Base-by-base conservation (phyloP, 2,113 vertebrate genomes). In the Sinocyclocheilus anshuiensis region DNA sequence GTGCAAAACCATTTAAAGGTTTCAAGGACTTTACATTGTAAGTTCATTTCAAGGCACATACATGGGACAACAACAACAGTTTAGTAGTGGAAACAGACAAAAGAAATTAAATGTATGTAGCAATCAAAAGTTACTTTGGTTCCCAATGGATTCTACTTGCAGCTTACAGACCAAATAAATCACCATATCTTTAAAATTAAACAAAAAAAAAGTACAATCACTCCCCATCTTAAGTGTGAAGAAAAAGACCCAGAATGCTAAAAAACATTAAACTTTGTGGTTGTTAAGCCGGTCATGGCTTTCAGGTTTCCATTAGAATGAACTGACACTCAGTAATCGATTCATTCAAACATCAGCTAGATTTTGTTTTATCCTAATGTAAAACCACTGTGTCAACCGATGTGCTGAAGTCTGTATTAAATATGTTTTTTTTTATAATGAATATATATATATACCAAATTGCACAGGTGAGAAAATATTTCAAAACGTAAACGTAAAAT, bases 11-110 rank as follows among this genome's bases (percentile, higher is more conserved):
- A 94, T 94, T 95, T 95, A 95, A 94, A 95, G 93, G 94, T 95
- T 94, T 95, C 91, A 94, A 95, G 93, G 93, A 95, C 94, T 94
- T 94, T 94, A 95, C 94, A 95, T 94, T 95, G 94, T 95, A 94
- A 94, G 92, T 95, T 95, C 89, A 95, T 94, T 94, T 95, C 94
- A 96, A 96, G 95, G 95, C 95, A 96, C 95, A 92, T 96, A 95
- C 94, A 95, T 94, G 93, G 93, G 92, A 95, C 94, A 94, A 95
- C 94, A 94, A 92, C 92, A 91, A 94, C 90, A 94, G 92, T 93
- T 94, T 95, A 82, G 91, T 92, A 90, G 94, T 93, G 93, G 88
- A 93, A 93, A 90, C 45, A 29, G 71, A 42, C 8, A 69, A 82
- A 42, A 71, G 6, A 65, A 59, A 45, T 11, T 8, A 74, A 29